These are phyloP conservation scores for Thryonomys swinderianus DNA, from an alignment of 2,113 vertebrate genomes.

Conservation along the genomic window DNA sequence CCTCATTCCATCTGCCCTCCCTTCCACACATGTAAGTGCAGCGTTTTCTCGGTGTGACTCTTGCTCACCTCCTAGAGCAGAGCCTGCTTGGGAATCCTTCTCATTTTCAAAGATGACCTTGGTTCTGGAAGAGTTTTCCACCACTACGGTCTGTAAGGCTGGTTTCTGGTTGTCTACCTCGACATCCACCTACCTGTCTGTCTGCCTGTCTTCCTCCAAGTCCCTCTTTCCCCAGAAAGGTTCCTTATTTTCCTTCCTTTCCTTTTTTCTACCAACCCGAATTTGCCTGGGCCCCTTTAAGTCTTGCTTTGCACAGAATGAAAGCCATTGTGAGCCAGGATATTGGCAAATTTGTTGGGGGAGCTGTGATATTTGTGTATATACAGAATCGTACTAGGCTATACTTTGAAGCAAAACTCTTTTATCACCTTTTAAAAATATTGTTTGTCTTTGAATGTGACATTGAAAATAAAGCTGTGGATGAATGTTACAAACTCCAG, in stretches of 20 bases:
- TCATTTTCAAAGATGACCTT: neutral
- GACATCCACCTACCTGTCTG: neutral
- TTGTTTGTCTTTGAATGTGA: neutral
- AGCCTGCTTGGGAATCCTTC: neutral
- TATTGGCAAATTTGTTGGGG: neutral
- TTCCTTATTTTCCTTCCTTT: neutral
- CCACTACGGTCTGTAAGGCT: neutral
- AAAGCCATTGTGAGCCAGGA: neutral
- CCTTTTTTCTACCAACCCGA: neutral
- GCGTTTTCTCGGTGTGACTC: neutral
- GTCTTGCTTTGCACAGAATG: neutral
- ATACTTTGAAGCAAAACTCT: neutral
- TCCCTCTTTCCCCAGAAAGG: neutral
- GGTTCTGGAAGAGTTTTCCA: neutral
- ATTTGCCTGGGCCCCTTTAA: neutral
- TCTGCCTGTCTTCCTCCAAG: neutral
- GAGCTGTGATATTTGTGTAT: neutral
- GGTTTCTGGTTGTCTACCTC: neutral
- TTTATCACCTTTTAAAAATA: neutral
- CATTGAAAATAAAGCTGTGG: constrained; percentile 21
- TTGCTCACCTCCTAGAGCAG: neutral
- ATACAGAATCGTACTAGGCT: neutral
- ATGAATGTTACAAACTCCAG: neutral
- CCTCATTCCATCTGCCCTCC: neutral
- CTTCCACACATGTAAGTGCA: neutral